Evolutionary conservation across 2,113 vertebrate species (phyloP).

Genomic region (Tyrannus savana): DNA sequence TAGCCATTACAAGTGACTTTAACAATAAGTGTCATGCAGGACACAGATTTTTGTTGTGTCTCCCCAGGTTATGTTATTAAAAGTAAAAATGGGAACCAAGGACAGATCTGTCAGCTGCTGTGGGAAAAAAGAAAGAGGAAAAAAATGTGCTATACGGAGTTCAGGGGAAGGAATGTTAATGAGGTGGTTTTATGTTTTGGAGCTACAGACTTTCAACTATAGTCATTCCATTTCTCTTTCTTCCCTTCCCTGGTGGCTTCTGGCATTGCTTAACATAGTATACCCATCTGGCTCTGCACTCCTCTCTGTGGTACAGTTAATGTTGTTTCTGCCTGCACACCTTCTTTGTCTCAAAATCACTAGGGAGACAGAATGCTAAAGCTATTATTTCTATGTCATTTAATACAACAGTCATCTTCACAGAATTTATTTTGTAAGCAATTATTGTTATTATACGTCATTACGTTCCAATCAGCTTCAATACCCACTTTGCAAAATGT

Average conservation of each 20-base stretch:
- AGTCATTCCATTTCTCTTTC: neutral
- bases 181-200: constrained; percentile 6
- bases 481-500: neutral
- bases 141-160: neutral
- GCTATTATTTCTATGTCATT: neutral
- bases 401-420: neutral
- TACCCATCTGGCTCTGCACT: neutral
- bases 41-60: neutral
- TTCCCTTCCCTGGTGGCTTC: constrained; percentile 7
- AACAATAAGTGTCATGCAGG: neutral
- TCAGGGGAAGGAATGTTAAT: constrained; percentile 35
- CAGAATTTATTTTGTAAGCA: neutral
- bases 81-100: neutral
- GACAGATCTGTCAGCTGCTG: neutral
- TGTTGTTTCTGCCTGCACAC: neutral
- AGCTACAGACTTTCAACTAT: neutral
- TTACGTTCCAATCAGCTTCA: constrained; percentile 4
- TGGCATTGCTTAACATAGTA: neutral
- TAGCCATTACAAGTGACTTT: neutral
- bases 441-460: constrained; percentile 21
- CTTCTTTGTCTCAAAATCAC: constrained; percentile 28
- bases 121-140: neutral
- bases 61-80: neutral
- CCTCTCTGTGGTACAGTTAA: neutral
- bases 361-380: neutral